Conservation (phyloP, 1,140 invertebrate species). For the Pollicipes pollicipes region DNA sequence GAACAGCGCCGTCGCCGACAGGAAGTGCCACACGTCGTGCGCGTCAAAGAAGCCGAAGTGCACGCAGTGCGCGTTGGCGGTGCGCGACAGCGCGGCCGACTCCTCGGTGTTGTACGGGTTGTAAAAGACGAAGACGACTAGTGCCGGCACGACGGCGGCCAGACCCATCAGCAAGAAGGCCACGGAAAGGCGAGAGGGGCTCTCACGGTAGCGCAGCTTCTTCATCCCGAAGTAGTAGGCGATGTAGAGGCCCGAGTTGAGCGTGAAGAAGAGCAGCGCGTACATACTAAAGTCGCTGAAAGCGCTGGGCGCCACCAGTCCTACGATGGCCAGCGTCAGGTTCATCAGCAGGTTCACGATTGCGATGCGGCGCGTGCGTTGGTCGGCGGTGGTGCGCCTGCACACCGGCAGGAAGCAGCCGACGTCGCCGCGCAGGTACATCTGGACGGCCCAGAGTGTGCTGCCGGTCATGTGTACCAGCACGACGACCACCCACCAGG, state of each 20-base stretch:
- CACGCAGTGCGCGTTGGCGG: constrained; percentile 50
- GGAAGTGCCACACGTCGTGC: constrained; percentile 76
- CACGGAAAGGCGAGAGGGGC: not conserved
- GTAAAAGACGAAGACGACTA: constrained; percentile 12
- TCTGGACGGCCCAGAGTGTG: constrained; percentile 49
- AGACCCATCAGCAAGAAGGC: not conserved
- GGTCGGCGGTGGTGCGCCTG: not conserved
- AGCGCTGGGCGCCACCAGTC: constrained; percentile 37
- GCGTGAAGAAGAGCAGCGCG: constrained; percentile 55
- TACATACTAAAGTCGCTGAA: constrained; percentile 34
- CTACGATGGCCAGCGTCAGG: constrained; percentile 55
- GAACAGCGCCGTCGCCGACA: constrained; percentile 65
- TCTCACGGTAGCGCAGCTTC: constrained; percentile 38
- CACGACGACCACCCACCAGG: constrained; percentile 57
- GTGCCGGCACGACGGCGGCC: not conserved
- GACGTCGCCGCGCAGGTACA: constrained; percentile 44
- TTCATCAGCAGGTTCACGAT: constrained; percentile 20
- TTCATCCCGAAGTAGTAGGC: constrained; percentile 57
- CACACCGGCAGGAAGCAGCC: not conserved
- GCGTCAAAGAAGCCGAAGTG: constrained; percentile 57
- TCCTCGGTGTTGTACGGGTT: constrained; percentile 18
- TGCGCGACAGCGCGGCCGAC: constrained; percentile 56
- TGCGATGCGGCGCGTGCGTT: not conserved
- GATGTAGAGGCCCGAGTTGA: constrained; percentile 61
- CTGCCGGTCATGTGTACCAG: constrained; percentile 46